Evolutionary conservation across 2,113 vertebrate genomes (phyloP).

Genomic region (Burhinus oedicnemus): DNA sequence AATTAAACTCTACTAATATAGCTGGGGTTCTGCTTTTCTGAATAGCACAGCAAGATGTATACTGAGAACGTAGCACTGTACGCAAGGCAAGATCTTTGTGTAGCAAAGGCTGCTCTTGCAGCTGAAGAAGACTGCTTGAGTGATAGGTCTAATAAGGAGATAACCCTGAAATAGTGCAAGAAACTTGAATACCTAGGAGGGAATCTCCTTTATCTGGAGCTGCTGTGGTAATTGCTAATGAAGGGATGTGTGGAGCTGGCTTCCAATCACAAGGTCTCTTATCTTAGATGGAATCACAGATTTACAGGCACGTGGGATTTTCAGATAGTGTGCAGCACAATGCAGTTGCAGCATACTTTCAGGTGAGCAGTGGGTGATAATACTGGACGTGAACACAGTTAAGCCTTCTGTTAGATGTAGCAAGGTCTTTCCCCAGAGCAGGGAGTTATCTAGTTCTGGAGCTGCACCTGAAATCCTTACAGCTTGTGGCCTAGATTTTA

Average conservation of each 20-base stretch:
- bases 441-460: not conserved
- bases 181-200: not conserved
- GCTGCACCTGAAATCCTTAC: not conserved
- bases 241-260: not conserved
- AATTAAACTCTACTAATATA: not conserved
- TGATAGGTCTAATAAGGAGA: not conserved
- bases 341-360: not conserved
- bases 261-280: conserved; percentile 29
- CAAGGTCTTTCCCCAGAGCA: not conserved
- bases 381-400: not conserved
- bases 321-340: not conserved
- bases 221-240: not conserved
- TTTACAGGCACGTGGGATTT: conserved; percentile 12
- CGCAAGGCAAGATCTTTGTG: too few relatives aligned
- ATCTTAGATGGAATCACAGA: conserved; percentile 34
- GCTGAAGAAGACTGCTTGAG: not conserved
- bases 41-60: not conserved
- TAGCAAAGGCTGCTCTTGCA: too few relatives aligned
- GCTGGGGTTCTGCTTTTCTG: not conserved
- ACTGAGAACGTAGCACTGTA: too few relatives aligned
- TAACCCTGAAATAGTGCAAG: not conserved
- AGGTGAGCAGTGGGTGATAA: not conserved
- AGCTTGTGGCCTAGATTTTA: not conserved
- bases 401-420: not conserved
- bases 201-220: not conserved